These are phyloP conservation scores for Schizopygopsis malacanthus DNA, from an alignment of 2,797 vertebrate genomes.

Conservation along the genomic window DNA sequence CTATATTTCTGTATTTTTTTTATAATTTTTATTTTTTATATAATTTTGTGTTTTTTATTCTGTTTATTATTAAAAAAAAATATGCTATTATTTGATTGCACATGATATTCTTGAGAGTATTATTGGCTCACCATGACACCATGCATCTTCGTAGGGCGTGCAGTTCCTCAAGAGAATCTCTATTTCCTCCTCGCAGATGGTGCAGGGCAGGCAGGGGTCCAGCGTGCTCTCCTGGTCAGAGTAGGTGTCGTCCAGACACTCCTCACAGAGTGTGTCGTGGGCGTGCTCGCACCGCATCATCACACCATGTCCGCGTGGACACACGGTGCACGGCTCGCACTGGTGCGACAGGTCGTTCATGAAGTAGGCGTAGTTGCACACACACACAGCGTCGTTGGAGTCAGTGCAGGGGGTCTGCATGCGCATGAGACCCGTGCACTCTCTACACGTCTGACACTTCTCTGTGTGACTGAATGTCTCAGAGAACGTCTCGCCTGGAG, in stretches of 20 bases:
- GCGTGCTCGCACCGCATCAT: conserved; percentile 78
- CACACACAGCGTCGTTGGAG: conserved; percentile 89
- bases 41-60: background rate
- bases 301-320: conserved; percentile 85
- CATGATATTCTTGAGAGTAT: background rate
- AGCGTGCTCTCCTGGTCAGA: conserved; percentile 90
- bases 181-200: conserved; percentile 87
- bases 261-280: conserved; percentile 90
- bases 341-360: conserved; percentile 58
- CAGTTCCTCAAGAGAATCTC: conserved; percentile 79
- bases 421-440: conserved; percentile 88
- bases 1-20: background rate
- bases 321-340: conserved; percentile 85
- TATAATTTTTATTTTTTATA: background rate
- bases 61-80: too few species aligned
- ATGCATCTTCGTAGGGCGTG: conserved; percentile 78
- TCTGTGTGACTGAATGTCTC: conserved; percentile 88
- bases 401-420: conserved; percentile 94
- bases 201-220: conserved; percentile 96
- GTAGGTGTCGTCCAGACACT: conserved; percentile 86
- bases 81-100: background rate
- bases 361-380: conserved; percentile 89
- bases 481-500: conserved; percentile 91
- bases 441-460: conserved; percentile 84
- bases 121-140: conserved; percentile 83